Base-by-base conservation (phyloP, 2,797 vertebrate species). In the Chaetophractus vellerosus region DNA sequence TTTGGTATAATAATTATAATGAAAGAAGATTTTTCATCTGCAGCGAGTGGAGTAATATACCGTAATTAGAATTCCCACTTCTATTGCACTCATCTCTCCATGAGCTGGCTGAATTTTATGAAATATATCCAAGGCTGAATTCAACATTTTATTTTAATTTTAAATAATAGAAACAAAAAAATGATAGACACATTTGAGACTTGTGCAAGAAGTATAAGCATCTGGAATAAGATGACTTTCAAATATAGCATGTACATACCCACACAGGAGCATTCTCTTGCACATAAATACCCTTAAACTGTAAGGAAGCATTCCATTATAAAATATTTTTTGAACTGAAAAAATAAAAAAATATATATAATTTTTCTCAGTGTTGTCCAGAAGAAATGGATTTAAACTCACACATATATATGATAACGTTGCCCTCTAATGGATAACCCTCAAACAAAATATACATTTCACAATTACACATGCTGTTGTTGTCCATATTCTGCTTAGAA, bases 371-470 rank as follows among this genome's bases (percentile, higher is more conserved):
- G 2, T 55, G 16, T 82, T 92, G 15, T n/a, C 41, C 16, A 81
- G 10, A 55, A 21, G 31, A 85, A 84, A 16, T 45, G 80, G 11
- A 76, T 24, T 52, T 50, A 57, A 61, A 91, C 28, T 11, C 41
- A 3, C 9, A 74, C 41, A 28, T n/a, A 50, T n/a, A 45, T 26
- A 55, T 95, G 28, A 36, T 61, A 80, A 81, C 45, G 88, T 91
- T 95, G 82, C 91, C 88, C 90, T 82, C 91, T 96, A 96, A 91
- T 68, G 59, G 55, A 11, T 64, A 84, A 81, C 28, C 9, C n/a
- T 33, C 12, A 74, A 66, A 59, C 10, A 86, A 88, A 68, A 63
- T 33, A 26, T 50, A 33, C 7, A 88, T 0, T 72, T 52, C 2
- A 64, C 45, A 52, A 86, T 85, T 64, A 82, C 55, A 69, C 63